phyloP scores from a whole-genome alignment of 92 coral and sea anemone genomes.

The Zoanthus sociatus region DNA sequence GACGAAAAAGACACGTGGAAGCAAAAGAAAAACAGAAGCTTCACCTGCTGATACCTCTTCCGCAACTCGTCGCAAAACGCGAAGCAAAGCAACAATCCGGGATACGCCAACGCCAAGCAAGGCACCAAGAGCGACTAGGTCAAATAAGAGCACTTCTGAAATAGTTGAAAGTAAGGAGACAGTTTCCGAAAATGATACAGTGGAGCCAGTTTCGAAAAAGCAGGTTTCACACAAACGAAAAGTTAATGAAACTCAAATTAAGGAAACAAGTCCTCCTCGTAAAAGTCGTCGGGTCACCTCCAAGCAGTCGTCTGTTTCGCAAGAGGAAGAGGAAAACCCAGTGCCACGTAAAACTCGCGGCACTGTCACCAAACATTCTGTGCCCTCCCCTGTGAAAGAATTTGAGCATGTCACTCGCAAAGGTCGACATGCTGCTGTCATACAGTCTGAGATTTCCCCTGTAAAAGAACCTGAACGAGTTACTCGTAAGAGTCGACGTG shows the following conservation, averaged over 20 bases:
- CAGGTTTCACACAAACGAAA: slow-evolving; percentile 26
- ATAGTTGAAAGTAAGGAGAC: slow-evolving; percentile 16
- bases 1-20: slow-evolving; percentile 21
- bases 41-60: slow-evolving; percentile 18
- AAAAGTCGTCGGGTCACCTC: not conserved
- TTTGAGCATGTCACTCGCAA: not conserved
- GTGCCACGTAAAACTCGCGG: not conserved
- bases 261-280: not conserved
- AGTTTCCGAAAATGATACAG: slow-evolving; percentile 35
- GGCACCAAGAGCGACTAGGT: slow-evolving; percentile 23
- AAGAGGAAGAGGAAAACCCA: not conserved
- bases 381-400: slow-evolving; percentile 18
- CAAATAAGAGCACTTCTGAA: slow-evolving; percentile 31
- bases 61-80: slow-evolving; percentile 22
- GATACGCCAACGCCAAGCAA: not conserved
- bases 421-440: not conserved
- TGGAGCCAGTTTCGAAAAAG: slow-evolving; percentile 11
- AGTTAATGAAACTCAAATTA: not conserved
- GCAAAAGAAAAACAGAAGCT: not conserved
- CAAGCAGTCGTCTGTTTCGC: not conserved
- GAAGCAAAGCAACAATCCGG: slow-evolving; percentile 47
- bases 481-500: slow-evolving; percentile 29
- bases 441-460: not conserved
- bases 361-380: not conserved
- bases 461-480: not conserved